Base-by-base conservation (phyloP, 1,140 invertebrate species). In the Rhagoletis zephyria region DNA sequence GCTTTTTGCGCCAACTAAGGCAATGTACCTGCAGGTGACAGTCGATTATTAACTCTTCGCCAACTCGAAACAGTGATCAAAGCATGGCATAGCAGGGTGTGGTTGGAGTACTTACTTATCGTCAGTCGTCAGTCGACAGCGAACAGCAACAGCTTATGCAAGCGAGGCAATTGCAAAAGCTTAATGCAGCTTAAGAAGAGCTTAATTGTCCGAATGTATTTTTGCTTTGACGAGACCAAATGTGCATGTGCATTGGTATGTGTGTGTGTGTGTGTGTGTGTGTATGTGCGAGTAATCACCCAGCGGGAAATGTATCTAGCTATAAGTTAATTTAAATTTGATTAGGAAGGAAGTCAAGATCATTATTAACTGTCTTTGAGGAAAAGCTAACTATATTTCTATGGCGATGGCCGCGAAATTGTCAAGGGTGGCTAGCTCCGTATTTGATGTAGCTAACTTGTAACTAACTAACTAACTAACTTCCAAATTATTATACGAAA, bases 21-120 rank as follows among this genome's bases (percentile, higher is more conserved):
- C 70, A 48, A 81, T 74, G 45, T 14, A 42, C 16, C 74, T 81
- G 74, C n/a, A 81, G 74, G 74, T 81, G 74, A 59, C 74, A 81
- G 48, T n/a, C 56, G 74, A 48, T 56, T 48, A 81, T 81, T 81
- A 81, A 81, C 48, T 45, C 74, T 81, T 81, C 19, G 48, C 2
- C 48, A 81, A 6, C 45, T 45, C 14, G 14, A 19, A 48, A 9
- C n/a, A 16, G n/a, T 19, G 10, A 4, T 5, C 19, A 63, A 63
- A 16, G 61, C 4, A 63, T 63, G 51, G 51, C 51, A 30, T 30
- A 30, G 1, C 2, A 56, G 10, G 5, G 51, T 56, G 51, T 56
- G 51, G 51, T 7, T 56, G 2, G 51, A 56, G 51, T 2, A 56
- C 5, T 10, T 7, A 10, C n/a, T 14, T 12, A n/a, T 63, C 61